Evolutionary conservation across 2,888 invertebrate genomes (phyloP), one percentile per base, ranked within the genome.

Genomic region (Drosophila nr. medialis): DNA sequence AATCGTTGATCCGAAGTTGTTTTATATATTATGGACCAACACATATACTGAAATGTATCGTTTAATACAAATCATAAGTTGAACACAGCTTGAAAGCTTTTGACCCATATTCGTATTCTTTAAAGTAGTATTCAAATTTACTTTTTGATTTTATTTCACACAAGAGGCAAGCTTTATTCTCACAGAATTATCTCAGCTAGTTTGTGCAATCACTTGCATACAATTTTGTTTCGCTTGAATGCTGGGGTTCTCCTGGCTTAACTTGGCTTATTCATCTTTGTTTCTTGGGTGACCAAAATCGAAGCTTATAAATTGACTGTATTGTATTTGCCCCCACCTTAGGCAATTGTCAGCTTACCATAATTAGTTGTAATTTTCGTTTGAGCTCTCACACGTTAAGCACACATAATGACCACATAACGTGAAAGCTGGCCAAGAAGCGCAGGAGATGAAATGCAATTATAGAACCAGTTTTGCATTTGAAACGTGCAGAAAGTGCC

Each of bases 361-460:
- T 56, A 70, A 69, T 73, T 55, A 56, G 45, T 38, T 10, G 54
- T 42, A 64, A 60, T 72, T 70, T 50, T 13, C 49, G 48, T 49
- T 51, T 53, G 34, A 34, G 10, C 34, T 30, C 36, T 32, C n/a
- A 56, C 55, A 54, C 54, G 18, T 10, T 13, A 50, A 10, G 29
- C 50, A 6, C 21, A 34, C 40, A 34, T 11, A 24, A 51, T 13
- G 13, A 45, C 34, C n/a, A 64, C 32, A n/a, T 4, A 27, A 42
- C 42, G 18, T n/a, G 13, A 40, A 27, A 13, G n/a, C 21, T 24
- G 42, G 4, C 38, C 24, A 32, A 40, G 15, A 45, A 29, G 13
- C 2, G 21, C 40, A 40, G 48, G 21, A 60, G 45, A 36, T 42
- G 15, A n/a, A 72, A 64, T 73, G 50, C 59, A 59, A 72, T 68